Conservation (phyloP, 2,888 invertebrate genomes). For the Autographa gamma region DNA sequence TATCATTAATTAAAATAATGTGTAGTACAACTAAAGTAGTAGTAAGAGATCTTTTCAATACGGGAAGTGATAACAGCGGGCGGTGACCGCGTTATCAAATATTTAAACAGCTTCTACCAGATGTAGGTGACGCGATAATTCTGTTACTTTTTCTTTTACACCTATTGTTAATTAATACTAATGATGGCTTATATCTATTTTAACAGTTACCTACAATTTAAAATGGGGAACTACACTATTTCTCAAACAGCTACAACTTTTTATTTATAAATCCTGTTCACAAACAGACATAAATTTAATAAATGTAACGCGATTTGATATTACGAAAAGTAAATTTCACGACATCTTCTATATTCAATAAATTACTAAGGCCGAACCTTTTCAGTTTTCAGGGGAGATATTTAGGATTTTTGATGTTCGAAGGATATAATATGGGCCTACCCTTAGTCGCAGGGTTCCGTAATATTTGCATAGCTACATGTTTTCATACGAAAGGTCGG, state of each 20-base stretch:
- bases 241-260: neutral
- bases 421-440: neutral
- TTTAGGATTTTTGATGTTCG: neutral
- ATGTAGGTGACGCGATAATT: constrained; percentile 65
- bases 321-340: neutral
- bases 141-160: constrained; percentile 48
- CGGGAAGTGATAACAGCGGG: constrained; percentile 72
- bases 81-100: constrained; percentile 77
- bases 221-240: neutral
- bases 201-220: neutral
- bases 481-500: constrained; percentile 7
- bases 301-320: neutral
- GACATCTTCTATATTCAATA: neutral
- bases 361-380: neutral
- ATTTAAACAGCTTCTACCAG: constrained; percentile 71
- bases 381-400: neutral
- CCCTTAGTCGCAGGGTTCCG: neutral
- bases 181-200: neutral
- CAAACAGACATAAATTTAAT: neutral
- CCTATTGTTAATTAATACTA: constrained; percentile 31
- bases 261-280: neutral
- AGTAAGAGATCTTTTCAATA: constrained; percentile 51
- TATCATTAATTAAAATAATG: constrained; percentile 33
- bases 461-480: constrained; percentile 5
- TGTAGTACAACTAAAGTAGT: constrained; percentile 25